Conservation (phyloP, 2,113 vertebrate genomes). For the Sphyrna mokarran region DNA sequence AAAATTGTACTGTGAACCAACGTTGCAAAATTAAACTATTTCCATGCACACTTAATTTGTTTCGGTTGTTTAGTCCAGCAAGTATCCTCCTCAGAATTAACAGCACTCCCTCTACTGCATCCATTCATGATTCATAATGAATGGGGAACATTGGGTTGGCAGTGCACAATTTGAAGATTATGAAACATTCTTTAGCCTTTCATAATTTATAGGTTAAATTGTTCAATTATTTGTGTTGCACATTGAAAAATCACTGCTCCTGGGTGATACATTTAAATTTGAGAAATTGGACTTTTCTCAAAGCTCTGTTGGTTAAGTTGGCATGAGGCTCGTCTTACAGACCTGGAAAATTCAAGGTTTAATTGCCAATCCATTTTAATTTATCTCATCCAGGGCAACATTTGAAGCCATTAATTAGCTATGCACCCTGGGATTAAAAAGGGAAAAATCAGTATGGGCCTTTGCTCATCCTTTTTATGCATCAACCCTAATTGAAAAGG, state of each 20-base stretch:
- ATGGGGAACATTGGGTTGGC: not conserved
- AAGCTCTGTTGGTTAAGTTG: not conserved
- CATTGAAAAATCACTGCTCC: not conserved
- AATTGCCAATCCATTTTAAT: conserved; percentile 26
- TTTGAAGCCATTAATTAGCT: conserved; percentile 11
- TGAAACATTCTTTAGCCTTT: not conserved
- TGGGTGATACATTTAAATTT: conserved; percentile 9
- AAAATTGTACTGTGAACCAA: not conserved
- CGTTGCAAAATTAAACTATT: not conserved
- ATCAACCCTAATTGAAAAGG: conserved; percentile 1
- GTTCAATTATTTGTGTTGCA: conserved; percentile 8
- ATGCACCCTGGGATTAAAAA: not conserved
- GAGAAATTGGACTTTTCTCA: conserved; percentile 17
- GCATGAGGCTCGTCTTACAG: not conserved
- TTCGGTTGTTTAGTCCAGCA: not conserved
- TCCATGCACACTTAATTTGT: not conserved
- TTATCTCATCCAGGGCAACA: conserved; percentile 18
- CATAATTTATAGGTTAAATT: conserved; percentile 9
- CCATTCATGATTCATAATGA: not conserved
- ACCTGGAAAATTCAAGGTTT: conserved; percentile 12
- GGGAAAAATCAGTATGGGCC: not conserved
- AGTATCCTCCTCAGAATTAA: not conserved
- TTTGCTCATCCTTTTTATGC: not conserved
- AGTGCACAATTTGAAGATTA: not conserved
- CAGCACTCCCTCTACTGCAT: not conserved